These are phyloP conservation scores for Grallaria varia DNA, from an alignment of 2,113 vertebrate genomes.

Conservation along the genomic window DNA sequence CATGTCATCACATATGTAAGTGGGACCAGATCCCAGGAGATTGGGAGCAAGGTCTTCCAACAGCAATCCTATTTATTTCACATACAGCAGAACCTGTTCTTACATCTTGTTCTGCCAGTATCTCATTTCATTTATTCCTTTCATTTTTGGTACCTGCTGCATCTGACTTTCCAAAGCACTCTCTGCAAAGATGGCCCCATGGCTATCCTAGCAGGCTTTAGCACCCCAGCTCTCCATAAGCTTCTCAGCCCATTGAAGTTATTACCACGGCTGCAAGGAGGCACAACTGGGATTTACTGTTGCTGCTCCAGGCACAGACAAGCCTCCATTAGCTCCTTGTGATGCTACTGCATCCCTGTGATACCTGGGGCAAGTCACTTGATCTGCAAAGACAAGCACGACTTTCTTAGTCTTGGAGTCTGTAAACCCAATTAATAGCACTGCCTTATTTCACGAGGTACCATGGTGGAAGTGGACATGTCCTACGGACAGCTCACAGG, in stretches of 20 bases:
- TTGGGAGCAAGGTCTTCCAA: background rate
- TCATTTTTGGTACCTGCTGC: background rate
- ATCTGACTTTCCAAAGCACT: background rate
- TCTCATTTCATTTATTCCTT: background rate
- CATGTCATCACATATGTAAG: background rate
- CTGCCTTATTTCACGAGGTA: background rate
- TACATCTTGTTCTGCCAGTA: background rate
- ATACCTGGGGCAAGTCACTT: background rate
- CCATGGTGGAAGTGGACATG: accelerated
- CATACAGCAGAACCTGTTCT: background rate
- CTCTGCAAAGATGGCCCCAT: background rate
- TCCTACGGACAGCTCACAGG: accelerated
- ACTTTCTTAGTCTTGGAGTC: background rate
- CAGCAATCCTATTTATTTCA: background rate
- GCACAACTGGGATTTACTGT: background rate
- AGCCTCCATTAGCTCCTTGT: background rate
- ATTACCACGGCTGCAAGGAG: accelerated
- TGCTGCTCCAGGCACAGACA: background rate
- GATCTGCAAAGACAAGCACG: background rate
- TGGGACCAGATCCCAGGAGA: background rate
- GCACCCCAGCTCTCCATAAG: background rate
- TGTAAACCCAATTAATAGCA: background rate
- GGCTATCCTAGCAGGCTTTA: background rate
- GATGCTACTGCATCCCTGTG: background rate
- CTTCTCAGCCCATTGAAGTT: background rate